Percentiles rank a stretch among this genome's conserved stretches.
These are phyloP conservation scores for Butastur rufipennis DNA, from an alignment of 2,113 vertebrate genomes.

Conservation along the genomic window DNA sequence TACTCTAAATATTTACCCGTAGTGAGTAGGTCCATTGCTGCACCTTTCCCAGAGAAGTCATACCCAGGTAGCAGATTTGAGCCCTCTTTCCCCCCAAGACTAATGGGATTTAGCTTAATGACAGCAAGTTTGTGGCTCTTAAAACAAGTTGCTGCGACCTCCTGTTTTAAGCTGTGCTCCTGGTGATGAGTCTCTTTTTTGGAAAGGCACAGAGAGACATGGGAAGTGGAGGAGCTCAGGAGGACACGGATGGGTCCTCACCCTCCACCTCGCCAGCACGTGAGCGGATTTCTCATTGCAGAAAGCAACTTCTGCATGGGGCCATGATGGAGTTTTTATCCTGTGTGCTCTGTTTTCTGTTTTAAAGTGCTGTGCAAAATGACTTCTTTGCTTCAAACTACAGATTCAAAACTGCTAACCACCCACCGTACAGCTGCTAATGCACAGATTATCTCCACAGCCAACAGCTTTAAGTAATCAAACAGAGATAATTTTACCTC, in stretches of 20 bases:
- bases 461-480: conserved; percentile 61
- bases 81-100: neutral
- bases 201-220: neutral
- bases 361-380: neutral
- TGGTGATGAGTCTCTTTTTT: neutral
- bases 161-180: neutral
- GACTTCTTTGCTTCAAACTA: neutral
- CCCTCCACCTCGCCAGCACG: rapidly evolving
- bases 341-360: neutral
- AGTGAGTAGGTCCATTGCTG: neutral
- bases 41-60: neutral
- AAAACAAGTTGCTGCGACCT: neutral
- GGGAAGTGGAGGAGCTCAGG: neutral
- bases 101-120: neutral
- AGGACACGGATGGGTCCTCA: neutral
- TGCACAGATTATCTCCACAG: conserved; percentile 37
- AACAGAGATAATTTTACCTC: conserved; percentile 55
- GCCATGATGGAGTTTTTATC: neutral
- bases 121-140: neutral
- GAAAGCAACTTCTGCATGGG: neutral
- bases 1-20: neutral
- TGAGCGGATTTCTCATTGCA: neutral
- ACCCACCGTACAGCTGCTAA: conserved; percentile 36
- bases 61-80: neutral
- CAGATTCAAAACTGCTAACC: neutral